Base-by-base conservation (phyloP, 2,888 invertebrate genomes). In the Agriopis aurantiaria region DNA sequence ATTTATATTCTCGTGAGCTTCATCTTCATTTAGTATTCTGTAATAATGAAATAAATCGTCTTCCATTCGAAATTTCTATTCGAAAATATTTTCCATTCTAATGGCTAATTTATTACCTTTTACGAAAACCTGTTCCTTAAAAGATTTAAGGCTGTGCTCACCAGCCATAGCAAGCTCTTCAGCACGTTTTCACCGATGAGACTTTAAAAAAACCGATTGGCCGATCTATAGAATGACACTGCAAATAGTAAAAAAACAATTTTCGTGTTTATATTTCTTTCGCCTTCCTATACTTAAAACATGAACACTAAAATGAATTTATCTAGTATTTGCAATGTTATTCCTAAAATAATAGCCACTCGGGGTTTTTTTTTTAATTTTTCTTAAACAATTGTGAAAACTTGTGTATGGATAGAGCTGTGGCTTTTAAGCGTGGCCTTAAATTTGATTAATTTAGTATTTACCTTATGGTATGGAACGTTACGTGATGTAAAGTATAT, bases 1-100 rank as follows among this genome's bases (percentile, higher is more conserved):
- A 65, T 65, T 59, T 53, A 53, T 59, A 65, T 59, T 65, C 58
- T 12, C 45, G 3, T n/a, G 23, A 14, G 56, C 49, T 51, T 52
- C 33, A 17, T 23, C 40, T 51, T 40, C 8, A 65, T 58, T 58
- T 33, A 65, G 43, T 14, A 51, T 45, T 51, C 49, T 57, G 7
- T n/a, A 17, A 23, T 57, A 17, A 11, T 43, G 3, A 57, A 43
- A 57, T 57, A 11, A 57, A 40, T 17, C 43, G 9, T 14, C 10
- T 56, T 57, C 56, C 11, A 62, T 62, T 53, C 45, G 12, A 33
- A 52, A 53, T 53, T 55, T 41, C 3, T n/a, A 55, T 41, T 41
- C 8, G 41, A 9, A 55, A 41, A 55, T 41, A 12, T 55, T 41
- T 40, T 41, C 8, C 40, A 55, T 40, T 12, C 55, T 55, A 41